Evolutionary conservation across 2,113 vertebrate species (phyloP).

Genomic region (Hyla sarda): DNA sequence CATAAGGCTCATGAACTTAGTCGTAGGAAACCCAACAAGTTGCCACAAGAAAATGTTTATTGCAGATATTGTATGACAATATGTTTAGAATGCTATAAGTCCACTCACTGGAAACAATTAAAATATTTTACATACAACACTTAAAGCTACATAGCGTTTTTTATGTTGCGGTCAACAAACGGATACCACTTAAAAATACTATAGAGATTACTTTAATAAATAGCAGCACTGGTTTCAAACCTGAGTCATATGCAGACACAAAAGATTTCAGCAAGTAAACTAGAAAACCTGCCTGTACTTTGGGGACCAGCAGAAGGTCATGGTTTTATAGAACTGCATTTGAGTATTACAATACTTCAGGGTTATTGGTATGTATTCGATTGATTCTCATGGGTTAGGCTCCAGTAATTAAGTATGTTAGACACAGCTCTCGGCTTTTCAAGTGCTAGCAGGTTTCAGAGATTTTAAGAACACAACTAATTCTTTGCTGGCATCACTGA

Average conservation of each 20-base stretch:
- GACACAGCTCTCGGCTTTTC: not conserved
- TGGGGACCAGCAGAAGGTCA: not conserved
- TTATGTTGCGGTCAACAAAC: too few species aligned
- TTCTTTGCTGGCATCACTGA: not conserved
- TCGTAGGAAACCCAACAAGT: not conserved
- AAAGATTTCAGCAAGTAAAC: not conserved
- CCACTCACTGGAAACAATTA: not conserved
- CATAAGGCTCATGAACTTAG: conserved; percentile 42
- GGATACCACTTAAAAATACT: too few species aligned
- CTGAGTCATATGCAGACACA: not conserved
- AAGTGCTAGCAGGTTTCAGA: not conserved
- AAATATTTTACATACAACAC: not conserved
- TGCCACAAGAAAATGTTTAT: not conserved
- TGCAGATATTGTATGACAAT: not conserved
- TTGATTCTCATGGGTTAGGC: not conserved
- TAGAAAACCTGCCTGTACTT: not conserved
- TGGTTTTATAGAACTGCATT: not conserved
- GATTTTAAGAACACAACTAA: not conserved
- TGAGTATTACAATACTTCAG: not conserved
- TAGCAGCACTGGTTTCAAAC: not conserved
- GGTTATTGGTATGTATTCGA: not conserved
- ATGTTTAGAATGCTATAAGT: not conserved
- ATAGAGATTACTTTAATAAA: not conserved
- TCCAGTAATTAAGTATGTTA: not conserved
- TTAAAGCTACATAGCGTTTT: too few species aligned